phyloP scores from a whole-genome alignment of 2,888 invertebrate species.

The Seira ritae region DNA sequence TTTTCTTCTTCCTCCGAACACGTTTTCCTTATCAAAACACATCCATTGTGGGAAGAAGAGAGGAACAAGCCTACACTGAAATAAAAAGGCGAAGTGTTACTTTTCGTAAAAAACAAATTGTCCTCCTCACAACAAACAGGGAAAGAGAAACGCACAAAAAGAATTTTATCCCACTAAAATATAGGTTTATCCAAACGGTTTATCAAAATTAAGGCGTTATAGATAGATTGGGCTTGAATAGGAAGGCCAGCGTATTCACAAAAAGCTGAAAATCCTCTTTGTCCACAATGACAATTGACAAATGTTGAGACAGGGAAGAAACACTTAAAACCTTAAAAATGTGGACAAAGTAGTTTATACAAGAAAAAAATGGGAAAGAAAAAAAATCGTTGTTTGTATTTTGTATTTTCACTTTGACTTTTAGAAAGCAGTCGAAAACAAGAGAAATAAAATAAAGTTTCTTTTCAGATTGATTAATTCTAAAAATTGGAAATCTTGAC shows the following conservation, averaged over 20 bases:
- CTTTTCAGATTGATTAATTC: conserved; percentile 65
- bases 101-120: too few relatives aligned
- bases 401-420: conserved; percentile 26
- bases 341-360: conserved; percentile 51
- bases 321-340: conserved; percentile 63
- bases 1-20: too few relatives aligned
- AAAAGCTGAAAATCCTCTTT: conserved; percentile 68
- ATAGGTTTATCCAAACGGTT: too few relatives aligned
- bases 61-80: too few relatives aligned
- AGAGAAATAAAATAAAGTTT: too few relatives aligned
- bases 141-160: too few relatives aligned
- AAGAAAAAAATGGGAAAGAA: conserved; percentile 22
- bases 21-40: conserved; percentile 15
- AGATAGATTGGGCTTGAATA: too few relatives aligned
- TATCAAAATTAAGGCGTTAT: too few relatives aligned
- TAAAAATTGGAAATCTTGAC: conserved; percentile 64
- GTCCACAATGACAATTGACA: conserved; percentile 69
- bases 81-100: too few relatives aligned
- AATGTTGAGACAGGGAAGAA: conserved; percentile 67
- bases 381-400: neutral
- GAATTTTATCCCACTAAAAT: too few relatives aligned
- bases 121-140: too few relatives aligned
- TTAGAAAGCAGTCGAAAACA: conserved; percentile 25
- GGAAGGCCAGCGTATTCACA: too few relatives aligned
- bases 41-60: conserved; percentile 13